phyloP scores from a whole-genome alignment of 2,113 vertebrate species.

The Spea bombifrons region DNA sequence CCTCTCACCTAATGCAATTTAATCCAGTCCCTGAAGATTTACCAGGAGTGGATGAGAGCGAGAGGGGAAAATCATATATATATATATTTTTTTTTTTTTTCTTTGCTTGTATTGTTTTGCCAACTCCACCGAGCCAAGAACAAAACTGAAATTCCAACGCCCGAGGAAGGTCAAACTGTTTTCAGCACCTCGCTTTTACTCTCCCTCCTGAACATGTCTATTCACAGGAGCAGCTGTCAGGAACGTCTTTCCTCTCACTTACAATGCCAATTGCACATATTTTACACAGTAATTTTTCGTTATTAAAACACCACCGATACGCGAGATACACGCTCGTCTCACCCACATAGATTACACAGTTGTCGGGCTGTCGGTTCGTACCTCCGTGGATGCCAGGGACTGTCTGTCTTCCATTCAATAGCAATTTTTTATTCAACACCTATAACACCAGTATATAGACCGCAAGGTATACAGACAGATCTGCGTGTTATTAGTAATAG shows the following conservation, averaged over 20 bases:
- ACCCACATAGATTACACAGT: no score
- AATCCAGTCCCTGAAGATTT: not conserved
- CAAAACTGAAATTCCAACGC: slow-evolving; percentile 23
- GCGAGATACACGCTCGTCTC: no score
- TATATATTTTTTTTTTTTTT: not conserved
- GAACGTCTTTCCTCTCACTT: not conserved
- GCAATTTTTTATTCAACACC: no score
- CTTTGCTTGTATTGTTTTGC: slow-evolving; percentile 12
- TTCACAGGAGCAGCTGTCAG: not conserved
- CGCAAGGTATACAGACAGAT: no score
- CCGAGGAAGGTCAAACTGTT: slow-evolving; percentile 32
- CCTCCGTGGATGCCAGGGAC: no score
- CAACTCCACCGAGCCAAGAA: not conserved
- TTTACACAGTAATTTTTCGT: not conserved
- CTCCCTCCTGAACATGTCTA: not conserved
- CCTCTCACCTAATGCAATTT: slow-evolving; percentile 48
- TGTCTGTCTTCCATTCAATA: no score
- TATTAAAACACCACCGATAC: not conserved
- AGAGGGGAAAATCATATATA: slow-evolving; percentile 10
- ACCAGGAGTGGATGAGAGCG: slow-evolving; percentile 26
- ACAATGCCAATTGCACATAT: not conserved
- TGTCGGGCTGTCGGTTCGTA: no score
- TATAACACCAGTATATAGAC: no score
- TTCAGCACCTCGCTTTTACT: not conserved
- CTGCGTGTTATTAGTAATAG: no score